phyloP scores from a whole-genome alignment of 2,113 vertebrate genomes.

The Coreoperca whiteheadi region DNA sequence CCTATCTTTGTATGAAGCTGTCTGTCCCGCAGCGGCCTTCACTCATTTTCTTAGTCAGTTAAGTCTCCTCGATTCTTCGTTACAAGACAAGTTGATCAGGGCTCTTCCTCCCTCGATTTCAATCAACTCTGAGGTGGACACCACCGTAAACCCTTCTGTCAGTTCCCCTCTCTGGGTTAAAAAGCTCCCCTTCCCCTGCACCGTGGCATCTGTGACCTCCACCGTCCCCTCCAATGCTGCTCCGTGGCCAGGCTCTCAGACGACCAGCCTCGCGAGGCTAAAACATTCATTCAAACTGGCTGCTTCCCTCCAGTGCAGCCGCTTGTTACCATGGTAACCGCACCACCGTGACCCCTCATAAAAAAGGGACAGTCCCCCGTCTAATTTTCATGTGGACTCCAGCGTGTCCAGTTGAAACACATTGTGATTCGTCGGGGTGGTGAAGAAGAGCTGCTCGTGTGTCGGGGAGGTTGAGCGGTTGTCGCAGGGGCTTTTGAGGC shows the following conservation, averaged over 20 bases:
- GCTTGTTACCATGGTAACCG: conserved; percentile 58
- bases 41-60: conserved; percentile 55
- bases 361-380: conserved; percentile 25
- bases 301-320: conserved; percentile 58
- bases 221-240: conserved; percentile 33
- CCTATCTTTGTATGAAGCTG: conserved; percentile 86
- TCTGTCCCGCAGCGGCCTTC: conserved; percentile 61
- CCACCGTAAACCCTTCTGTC: conserved; percentile 24
- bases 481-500: conserved; percentile 96
- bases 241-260: conserved; percentile 54
- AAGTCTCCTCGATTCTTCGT: conserved; percentile 49
- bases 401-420: conserved; percentile 97
- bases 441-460: conserved; percentile 95
- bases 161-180: conserved; percentile 39
- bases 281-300: conserved; percentile 79
- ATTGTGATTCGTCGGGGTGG: conserved; percentile 97
- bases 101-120: conserved; percentile 32
- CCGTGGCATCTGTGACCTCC: conserved; percentile 54
- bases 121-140: conserved; percentile 33
- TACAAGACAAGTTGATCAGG: conserved; percentile 37
- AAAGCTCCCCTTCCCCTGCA: conserved; percentile 34
- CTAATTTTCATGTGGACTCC: conserved; percentile 93
- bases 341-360: conserved; percentile 25
- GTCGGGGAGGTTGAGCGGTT: conserved; percentile 87
- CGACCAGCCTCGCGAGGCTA: conserved; percentile 58